phyloP scores from a whole-genome alignment of 2,113 vertebrate species.

The Corydoras maculifer region DNA sequence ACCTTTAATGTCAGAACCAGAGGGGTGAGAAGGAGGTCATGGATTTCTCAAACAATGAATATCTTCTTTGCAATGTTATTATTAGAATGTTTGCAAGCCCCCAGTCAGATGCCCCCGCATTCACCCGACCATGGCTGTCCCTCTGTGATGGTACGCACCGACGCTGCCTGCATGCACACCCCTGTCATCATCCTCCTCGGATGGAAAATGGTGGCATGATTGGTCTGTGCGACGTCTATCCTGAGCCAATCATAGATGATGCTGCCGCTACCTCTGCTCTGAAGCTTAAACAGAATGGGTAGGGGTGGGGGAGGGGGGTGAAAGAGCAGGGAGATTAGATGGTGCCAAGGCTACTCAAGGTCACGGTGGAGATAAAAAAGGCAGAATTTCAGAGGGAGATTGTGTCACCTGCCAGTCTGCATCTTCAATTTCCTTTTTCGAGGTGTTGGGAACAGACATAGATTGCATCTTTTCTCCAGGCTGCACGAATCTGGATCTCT shows the following conservation, averaged over 20 bases:
- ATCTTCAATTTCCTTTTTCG: background rate
- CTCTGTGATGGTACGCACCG: no score
- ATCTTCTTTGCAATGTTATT: no score
- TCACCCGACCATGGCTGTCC: no score
- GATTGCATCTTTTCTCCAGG: slow-evolving; percentile 10
- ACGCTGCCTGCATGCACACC: background rate
- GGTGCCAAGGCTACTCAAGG: slow-evolving; percentile 10
- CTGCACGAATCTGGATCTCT: slow-evolving; percentile 19
- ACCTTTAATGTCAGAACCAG: no score
- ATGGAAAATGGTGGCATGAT: slow-evolving; percentile 9
- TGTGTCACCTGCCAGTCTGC: background rate
- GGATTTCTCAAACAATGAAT: no score
- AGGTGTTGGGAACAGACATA: background rate
- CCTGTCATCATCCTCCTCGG: background rate
- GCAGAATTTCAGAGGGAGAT: background rate
- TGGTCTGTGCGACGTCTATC: slow-evolving; percentile 2
- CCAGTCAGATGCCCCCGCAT: no score
- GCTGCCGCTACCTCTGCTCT: background rate
- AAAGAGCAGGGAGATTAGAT: background rate
- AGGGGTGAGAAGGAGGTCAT: no score
- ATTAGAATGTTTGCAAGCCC: no score
- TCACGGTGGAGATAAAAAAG: background rate
- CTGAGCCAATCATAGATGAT: slow-evolving; percentile 21
- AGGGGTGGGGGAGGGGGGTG: background rate
- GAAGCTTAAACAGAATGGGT: slow-evolving; percentile 19